A percentile compares a stretch with the other conserved stretches of the same genome.
phyloP scores from a whole-genome alignment of 2,113 vertebrate species.

The Sciurus niger region DNA sequence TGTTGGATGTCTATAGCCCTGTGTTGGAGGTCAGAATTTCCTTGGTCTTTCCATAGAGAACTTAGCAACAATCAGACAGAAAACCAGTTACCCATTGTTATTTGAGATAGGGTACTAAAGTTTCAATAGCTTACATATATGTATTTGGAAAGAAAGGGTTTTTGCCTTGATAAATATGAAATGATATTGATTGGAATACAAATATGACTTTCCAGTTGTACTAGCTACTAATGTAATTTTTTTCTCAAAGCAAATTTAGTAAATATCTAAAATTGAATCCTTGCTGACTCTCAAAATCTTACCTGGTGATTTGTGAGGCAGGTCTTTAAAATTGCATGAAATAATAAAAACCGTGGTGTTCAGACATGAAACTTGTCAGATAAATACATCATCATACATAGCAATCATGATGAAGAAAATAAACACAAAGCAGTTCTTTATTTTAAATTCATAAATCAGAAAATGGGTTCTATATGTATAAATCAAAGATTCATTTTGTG shows the following conservation, averaged over 20 bases:
- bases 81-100: neutral
- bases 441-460: neutral
- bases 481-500: neutral
- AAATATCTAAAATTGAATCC: constrained; percentile 24
- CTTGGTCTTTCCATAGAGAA: neutral
- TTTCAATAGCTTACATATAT: neutral
- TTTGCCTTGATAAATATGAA: neutral
- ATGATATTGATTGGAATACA: neutral
- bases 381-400: constrained; percentile 1
- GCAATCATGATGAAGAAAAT: neutral
- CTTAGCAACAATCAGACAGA: neutral
- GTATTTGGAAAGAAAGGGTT: neutral
- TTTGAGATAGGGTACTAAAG: neutral
- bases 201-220: neutral
- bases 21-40: neutral
- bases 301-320: neutral
- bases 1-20: neutral
- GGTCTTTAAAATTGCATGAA: constrained; percentile 63
- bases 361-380: neutral
- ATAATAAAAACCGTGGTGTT: constrained; percentile 25
- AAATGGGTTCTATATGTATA: neutral
- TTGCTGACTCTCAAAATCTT: constrained; percentile 50
- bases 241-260: constrained; percentile 64
- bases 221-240: constrained; percentile 17
- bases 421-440: neutral